phyloP scores from a whole-genome alignment of 1,140 invertebrate species.

The Oncopodura yosiiana region DNA sequence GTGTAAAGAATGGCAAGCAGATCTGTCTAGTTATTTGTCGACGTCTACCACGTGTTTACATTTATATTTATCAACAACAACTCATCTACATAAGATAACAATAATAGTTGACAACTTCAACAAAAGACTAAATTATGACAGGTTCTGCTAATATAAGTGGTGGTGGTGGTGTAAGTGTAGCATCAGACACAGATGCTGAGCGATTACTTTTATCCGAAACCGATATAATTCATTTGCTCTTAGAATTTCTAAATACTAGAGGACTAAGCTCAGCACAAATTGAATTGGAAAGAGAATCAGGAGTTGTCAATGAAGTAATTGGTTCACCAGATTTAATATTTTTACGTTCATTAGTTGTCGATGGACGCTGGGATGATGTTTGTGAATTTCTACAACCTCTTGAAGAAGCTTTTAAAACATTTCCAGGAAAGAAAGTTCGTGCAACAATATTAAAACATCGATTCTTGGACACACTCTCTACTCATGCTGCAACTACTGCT shows the following conservation, averaged over 20 bases:
- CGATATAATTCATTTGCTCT: constrained; percentile 29
- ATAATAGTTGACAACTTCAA: background rate
- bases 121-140: background rate
- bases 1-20: no score
- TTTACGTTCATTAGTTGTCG: constrained; percentile 82
- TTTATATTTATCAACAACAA: background rate
- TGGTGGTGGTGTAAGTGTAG: background rate
- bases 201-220: constrained; percentile 26
- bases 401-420: constrained; percentile 49
- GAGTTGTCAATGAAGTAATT: constrained; percentile 82
- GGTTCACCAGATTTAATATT: constrained; percentile 85
- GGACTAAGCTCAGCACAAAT: constrained; percentile 52
- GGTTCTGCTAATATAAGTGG: background rate
- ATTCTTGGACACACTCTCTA: constrained; percentile 29
- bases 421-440: constrained; percentile 34
- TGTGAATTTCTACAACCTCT: constrained; percentile 92
- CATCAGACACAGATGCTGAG: no score
- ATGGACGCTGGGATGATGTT: constrained; percentile 97
- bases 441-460: constrained; percentile 30
- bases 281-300: constrained; percentile 85
- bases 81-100: constrained; percentile 1
- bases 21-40: background rate
- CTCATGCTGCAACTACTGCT: constrained; percentile 11
- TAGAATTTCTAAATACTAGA: constrained; percentile 26
- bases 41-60: background rate